Evolutionary conservation across 2,888 invertebrate genomes (phyloP), one percentile per base, ranked within the genome.

Genomic region (Synanthedon myopaeformis): DNA sequence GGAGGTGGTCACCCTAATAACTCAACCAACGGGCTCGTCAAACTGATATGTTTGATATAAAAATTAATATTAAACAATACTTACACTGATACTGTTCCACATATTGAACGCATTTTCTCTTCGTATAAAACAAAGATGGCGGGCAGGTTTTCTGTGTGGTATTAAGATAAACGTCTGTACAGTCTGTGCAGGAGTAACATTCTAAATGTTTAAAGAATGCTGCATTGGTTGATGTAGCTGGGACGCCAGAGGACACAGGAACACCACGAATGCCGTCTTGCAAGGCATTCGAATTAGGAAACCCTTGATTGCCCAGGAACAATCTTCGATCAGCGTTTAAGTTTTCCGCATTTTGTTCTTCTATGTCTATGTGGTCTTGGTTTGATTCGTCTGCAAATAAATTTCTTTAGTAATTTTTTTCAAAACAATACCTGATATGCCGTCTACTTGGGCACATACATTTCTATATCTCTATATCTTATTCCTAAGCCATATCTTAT

Each of bases 131-230:
- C 72, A 1, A 58, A 55, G 3, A 66, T 64, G 14, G 63, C 0
- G 79, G 76, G 51, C 84, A 84, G 4, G 57, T 49, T 58, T 74
- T 79, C 1, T 58, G 52, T 0, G 73, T 64, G 0, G 76, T 72
- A 45, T 74, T 73, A 0, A 55, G 45, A 0, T 56, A 42, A 1
- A 70, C 61, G 0, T 56, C 53, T 0, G 70, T 70, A 42, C 84
- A 85, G 57, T 78, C 75, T 0, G 67, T 67, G 58, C 85, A 85
- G 3, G 67, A 58, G 58, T 69, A 74, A 56, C 84, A 84, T 45
- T 70, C 66, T 1, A 63, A 59, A n/a, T 56, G 41, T 28, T 45
- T 45, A 35, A 35, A 10, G 45, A 45, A 45, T 45, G 45, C 45
- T 6, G 10, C 10, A 35, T 35, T 35, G 35, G 8, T 35, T 35